Conservation (phyloP, 2,888 invertebrate genomes). For the Gasteruption jaculator region DNA sequence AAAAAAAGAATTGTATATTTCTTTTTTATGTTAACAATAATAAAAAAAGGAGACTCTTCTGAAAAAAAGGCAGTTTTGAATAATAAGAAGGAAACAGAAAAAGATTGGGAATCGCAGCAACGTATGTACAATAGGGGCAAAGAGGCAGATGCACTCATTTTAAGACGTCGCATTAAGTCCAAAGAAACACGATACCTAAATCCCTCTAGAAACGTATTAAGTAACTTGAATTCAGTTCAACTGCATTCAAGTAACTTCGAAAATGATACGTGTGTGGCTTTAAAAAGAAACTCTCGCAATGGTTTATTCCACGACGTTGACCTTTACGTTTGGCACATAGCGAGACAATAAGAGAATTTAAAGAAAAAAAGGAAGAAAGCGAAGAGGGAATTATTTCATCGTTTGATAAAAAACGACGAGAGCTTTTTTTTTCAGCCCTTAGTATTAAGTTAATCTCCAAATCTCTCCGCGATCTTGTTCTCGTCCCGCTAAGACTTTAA, state of each 20-base stretch:
- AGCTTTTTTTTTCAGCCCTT: too few relatives aligned
- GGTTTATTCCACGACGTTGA: conserved; percentile 12
- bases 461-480: too few relatives aligned
- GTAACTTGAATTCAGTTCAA: conserved; percentile 33
- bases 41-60: too few relatives aligned
- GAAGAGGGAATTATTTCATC: too few relatives aligned
- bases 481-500: too few relatives aligned
- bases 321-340: neutral
- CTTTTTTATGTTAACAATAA: too few relatives aligned
- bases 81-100: conserved; percentile 10
- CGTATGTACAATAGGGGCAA: too few relatives aligned
- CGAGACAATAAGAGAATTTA: neutral
- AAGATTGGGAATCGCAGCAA: conserved; percentile 6
- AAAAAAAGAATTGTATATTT: too few relatives aligned
- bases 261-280: conserved; percentile 16
- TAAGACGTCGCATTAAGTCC: conserved; percentile 33
- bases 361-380: neutral
- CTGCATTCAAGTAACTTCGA: conserved; percentile 15
- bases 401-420: too few relatives aligned
- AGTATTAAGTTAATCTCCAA: too few relatives aligned
- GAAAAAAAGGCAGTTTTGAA: too few relatives aligned
- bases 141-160: conserved; percentile 28
- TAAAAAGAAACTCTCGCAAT: conserved; percentile 1
- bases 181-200: conserved; percentile 44
- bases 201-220: conserved; percentile 43